Base-by-base conservation (phyloP, 2,113 vertebrate species). In the Notothenia coriiceps region DNA sequence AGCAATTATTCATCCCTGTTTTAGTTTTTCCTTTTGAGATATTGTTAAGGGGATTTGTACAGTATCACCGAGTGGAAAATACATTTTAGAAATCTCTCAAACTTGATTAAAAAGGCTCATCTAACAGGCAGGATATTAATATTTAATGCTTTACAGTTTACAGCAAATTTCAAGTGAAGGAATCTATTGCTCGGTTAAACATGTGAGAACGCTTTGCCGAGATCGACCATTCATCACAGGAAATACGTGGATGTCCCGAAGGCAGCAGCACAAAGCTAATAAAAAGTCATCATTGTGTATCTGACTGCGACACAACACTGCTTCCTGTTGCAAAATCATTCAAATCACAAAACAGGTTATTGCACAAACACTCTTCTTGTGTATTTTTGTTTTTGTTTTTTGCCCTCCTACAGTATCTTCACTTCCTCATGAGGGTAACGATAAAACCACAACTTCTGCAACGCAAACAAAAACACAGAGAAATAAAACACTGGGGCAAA, bases 401-500 rank as follows among this genome's bases (percentile, higher is more conserved):
- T 47, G 44, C 80, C 46, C 70, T 70, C 57, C 69, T 70, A 17
- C 70, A 82, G 69, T 56, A 89, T 90, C 90, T 88, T 93, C 88
- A 93, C 92, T 95, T 96, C 94, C 94, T 94, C 91, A 92, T 90
- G 81, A 89, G 79, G 69, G 87, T 70, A 81, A 69, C 81, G 87
- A 89, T 79, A 88, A 91, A 94, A 93, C 93, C 93, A 89, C 93
- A 92, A 91, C 92, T 94, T 95, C 93, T 91, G 88, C 80, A 83
- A 81, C 66, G 74, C 78, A 90, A 91, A 91, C 79, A 88, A 83
- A 80, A 77, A 76, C 60, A 76, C 7, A 54, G 29, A 61, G 20
- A 59, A 62, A 62, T 65, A 56, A 83, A 87, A 72, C 68, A 84
- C 3, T 50, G 55, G 47, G 54, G 49, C 56, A 40, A 68, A 60